These are phyloP conservation scores for Acanthisitta chloris DNA, from an alignment of 2,113 vertebrate species.

Conservation along the genomic window DNA sequence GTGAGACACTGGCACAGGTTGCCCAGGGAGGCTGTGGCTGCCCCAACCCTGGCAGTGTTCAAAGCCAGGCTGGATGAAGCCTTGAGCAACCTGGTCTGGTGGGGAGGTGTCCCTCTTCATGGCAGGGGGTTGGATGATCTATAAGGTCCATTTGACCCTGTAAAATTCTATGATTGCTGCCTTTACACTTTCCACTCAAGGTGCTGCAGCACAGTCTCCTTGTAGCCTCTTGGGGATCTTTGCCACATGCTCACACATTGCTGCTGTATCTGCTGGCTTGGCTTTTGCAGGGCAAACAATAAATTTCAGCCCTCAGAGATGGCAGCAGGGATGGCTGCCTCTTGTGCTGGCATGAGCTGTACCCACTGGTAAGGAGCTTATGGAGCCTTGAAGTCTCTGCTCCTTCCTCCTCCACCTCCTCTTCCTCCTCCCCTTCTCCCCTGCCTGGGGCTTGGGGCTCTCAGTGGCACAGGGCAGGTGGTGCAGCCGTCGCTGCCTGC, in stretches of 20 bases:
- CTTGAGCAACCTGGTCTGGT: no score
- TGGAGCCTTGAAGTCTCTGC: not conserved
- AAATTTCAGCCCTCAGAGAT: not conserved
- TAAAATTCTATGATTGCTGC: no score
- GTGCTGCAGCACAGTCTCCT: not conserved
- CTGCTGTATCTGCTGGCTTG: not conserved
- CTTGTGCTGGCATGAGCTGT: not conserved
- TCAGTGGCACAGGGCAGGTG: not conserved
- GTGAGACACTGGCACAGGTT: no score
- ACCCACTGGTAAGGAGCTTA: not conserved
- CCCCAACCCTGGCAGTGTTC: no score
- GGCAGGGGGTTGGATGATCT: no score
- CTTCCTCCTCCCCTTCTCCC: not conserved
- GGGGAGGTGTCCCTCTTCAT: no score
- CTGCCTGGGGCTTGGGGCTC: not conserved
- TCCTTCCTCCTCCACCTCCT: not conserved
- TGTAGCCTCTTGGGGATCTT: not conserved
- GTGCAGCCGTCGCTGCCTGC: fast-evolving
- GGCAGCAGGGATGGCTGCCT: fast-evolving
- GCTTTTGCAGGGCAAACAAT: not conserved
- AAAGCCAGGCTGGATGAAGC: no score
- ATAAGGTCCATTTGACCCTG: no score
- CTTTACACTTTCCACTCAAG: not conserved
- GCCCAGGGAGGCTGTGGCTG: no score
- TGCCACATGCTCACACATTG: fast-evolving